phyloP scores from a whole-genome alignment of 2,113 vertebrate genomes.

The Scytalopus superciliaris region DNA sequence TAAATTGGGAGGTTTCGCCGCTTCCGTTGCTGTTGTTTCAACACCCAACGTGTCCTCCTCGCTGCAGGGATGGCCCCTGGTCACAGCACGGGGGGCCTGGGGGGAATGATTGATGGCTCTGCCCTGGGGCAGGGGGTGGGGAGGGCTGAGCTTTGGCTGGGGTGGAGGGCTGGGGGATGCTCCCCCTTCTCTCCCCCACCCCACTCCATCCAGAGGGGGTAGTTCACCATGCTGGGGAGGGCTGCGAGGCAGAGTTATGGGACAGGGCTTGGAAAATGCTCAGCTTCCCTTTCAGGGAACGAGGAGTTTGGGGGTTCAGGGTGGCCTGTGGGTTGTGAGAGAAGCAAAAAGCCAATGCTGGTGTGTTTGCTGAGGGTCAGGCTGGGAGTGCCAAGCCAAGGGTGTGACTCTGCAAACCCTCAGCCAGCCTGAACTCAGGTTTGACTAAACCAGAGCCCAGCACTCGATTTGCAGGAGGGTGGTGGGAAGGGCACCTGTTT shows the following conservation, averaged over 20 bases:
- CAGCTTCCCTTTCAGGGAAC: constrained; percentile 24
- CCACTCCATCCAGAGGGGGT: background rate
- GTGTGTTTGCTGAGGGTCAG: background rate
- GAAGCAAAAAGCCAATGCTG: background rate
- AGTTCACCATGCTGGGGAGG: background rate
- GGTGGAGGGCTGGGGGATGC: background rate
- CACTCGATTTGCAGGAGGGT: rapidly evolving
- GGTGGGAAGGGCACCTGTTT: background rate
- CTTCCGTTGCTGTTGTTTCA: constrained; percentile 13
- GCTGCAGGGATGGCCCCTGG: background rate
- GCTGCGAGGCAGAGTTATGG: constrained; percentile 40
- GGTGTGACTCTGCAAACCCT: background rate
- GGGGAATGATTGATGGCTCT: constrained; percentile 61
- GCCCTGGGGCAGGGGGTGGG: background rate
- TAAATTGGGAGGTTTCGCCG: background rate
- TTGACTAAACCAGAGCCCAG: background rate
- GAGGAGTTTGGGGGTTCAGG: background rate
- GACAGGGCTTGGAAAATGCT: background rate
- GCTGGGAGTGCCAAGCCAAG: background rate
- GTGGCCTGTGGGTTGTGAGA: background rate
- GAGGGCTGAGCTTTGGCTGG: background rate
- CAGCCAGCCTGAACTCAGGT: background rate
- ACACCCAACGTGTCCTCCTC: background rate
- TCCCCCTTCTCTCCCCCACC: constrained; percentile 29
- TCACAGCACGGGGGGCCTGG: constrained; percentile 41